Conservation (phyloP, 2,113 vertebrate genomes). For the Motacilla tschutschensis region DNA sequence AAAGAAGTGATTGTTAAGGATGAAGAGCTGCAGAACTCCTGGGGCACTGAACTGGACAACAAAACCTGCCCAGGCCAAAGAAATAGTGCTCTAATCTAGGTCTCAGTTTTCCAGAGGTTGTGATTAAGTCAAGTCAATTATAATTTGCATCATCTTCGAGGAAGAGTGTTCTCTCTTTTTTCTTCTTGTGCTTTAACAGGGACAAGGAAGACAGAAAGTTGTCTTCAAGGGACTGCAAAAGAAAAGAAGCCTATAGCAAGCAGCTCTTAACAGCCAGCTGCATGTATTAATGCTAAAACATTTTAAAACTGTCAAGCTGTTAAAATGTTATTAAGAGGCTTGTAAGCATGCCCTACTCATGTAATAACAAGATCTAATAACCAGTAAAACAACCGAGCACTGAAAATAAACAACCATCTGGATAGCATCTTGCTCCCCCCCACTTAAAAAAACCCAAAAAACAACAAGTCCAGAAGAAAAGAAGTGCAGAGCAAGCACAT, state of each 20-base stretch:
- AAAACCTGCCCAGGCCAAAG: not conserved
- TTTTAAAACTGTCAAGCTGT: not conserved
- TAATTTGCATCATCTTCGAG: not conserved
- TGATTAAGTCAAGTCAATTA: not conserved
- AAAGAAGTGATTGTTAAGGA: not conserved
- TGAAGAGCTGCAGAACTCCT: not conserved
- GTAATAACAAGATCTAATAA: not conserved
- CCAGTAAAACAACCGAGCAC: not conserved
- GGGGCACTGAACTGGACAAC: not conserved
- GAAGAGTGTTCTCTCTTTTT: not conserved
- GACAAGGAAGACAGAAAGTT: not conserved
- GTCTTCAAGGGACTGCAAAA: not conserved
- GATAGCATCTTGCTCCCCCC: not conserved
- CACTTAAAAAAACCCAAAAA: not conserved
- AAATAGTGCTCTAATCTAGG: not conserved
- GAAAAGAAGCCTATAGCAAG: not conserved
- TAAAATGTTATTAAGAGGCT: slow-evolving; percentile 17
- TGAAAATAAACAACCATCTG: slow-evolving; percentile 28
- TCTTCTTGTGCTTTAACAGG: not conserved
- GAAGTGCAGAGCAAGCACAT: not conserved
- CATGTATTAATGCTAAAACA: not conserved
- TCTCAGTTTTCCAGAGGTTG: not conserved
- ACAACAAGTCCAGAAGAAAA: not conserved
- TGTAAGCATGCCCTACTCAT: not conserved
- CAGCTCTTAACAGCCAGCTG: not conserved